These are phyloP conservation scores for Eudasyphora cyanicolor DNA, from an alignment of 2,888 invertebrate genomes.

Conservation along the genomic window DNA sequence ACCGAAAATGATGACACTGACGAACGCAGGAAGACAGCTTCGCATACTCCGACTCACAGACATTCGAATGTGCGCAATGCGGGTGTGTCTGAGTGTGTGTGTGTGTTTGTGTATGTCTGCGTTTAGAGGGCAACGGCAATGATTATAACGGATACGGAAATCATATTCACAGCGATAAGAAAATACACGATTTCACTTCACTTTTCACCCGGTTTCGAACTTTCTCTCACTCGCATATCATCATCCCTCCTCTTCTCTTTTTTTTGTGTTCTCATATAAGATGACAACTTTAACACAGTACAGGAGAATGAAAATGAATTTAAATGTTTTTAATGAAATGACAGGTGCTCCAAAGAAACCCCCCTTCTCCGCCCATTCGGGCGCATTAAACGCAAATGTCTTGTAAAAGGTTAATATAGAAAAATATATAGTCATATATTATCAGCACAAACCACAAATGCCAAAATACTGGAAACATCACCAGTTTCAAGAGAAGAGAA, in stretches of 20 bases:
- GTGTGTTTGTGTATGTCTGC: not conserved
- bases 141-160: constrained; percentile 73
- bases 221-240: too few relatives aligned
- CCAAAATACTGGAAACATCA: constrained; percentile 50
- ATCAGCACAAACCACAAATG: constrained; percentile 17
- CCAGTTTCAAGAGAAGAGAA: constrained; percentile 19
- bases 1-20: not conserved
- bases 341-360: constrained; percentile 8
- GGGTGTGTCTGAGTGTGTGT: not conserved
- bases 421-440: constrained; percentile 8
- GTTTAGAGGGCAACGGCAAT: constrained; percentile 3
- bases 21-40: constrained; percentile 2
- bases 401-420: constrained; percentile 20
- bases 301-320: constrained; percentile 12
- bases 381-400: not conserved
- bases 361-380: not conserved
- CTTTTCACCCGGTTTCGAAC: too few relatives aligned
- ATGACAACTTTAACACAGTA: not conserved
- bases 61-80: not conserved
- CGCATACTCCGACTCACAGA: not conserved
- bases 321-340: constrained; percentile 22
- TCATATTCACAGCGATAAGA: constrained; percentile 76
- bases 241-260: too few relatives aligned
- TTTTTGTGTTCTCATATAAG: not conserved
- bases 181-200: constrained; percentile 44